phyloP scores from a whole-genome alignment of 2,888 invertebrate genomes.

The Taphrorychus bicolor region DNA sequence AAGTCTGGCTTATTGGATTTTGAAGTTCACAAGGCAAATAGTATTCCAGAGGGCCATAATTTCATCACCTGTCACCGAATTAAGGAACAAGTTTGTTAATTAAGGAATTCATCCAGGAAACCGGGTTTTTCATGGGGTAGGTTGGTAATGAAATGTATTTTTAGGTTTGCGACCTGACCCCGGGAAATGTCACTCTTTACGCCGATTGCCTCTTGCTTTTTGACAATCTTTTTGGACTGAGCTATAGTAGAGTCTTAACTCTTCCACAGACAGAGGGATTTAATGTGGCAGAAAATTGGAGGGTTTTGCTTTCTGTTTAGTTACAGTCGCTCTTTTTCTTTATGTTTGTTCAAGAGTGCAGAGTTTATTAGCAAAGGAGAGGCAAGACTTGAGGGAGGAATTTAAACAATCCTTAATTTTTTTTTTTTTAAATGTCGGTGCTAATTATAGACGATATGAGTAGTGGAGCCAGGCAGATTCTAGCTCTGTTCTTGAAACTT shows the following conservation, averaged over 20 bases:
- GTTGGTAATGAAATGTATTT: conserved; percentile 1
- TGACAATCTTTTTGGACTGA: too few species aligned
- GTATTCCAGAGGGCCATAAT: background rate
- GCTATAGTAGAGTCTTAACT: background rate
- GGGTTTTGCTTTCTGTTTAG: background rate
- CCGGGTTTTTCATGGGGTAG: background rate
- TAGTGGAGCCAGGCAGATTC: too few species aligned
- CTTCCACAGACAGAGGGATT: background rate
- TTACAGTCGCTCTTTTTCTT: background rate
- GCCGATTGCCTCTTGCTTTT: too few species aligned
- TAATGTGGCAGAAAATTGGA: background rate
- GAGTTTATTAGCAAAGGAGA: too few species aligned
- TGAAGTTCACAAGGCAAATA: background rate
- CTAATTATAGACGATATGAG: too few species aligned
- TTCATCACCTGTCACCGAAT: conserved; percentile 4
- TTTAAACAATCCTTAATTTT: too few species aligned
- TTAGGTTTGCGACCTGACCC: background rate
- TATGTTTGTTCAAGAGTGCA: too few species aligned
- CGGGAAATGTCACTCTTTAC: too few species aligned
- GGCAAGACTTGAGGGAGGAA: too few species aligned
- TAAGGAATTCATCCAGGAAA: conserved; percentile 2
- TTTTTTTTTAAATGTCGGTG: too few species aligned
- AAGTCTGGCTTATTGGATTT: background rate
- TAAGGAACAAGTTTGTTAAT: background rate
- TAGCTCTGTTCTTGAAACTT: too few species aligned